These are phyloP conservation scores for Agonopterix heracliana DNA, from an alignment of 2,888 invertebrate species.

Conservation along the genomic window DNA sequence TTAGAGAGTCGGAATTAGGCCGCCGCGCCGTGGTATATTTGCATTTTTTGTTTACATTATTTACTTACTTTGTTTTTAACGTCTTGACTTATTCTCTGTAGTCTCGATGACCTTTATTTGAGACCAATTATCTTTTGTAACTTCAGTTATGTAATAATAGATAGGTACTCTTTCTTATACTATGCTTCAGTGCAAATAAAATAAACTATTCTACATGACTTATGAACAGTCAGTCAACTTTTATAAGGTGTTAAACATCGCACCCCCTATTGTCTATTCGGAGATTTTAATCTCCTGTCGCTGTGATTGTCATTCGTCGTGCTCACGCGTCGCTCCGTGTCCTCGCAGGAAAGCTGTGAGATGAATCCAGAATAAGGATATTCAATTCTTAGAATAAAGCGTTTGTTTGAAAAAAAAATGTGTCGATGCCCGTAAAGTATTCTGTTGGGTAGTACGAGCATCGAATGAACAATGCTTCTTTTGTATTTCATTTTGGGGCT, in stretches of 20 bases:
- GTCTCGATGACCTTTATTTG: too few relatives aligned
- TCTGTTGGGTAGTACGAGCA: conserved; percentile 14
- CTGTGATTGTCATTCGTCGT: conserved; percentile 39
- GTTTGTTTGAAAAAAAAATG: conserved; percentile 44
- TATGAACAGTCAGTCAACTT: not conserved
- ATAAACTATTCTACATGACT: not conserved
- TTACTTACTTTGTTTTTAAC: conserved; percentile 2
- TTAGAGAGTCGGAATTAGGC: conserved; percentile 20
- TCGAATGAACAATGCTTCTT: conserved; percentile 23
- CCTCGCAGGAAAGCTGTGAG: conserved; percentile 30
- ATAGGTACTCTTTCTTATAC: too few relatives aligned
- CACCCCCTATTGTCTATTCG: conserved; percentile 19
- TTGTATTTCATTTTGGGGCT: not conserved
- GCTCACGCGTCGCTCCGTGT: conserved; percentile 17
- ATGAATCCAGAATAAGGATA: conserved; percentile 50
- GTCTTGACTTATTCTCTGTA: too few relatives aligned
- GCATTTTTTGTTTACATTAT: conserved; percentile 15
- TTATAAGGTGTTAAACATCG: conserved; percentile 21
- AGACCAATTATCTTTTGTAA: too few relatives aligned
- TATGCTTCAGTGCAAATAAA: not conserved
- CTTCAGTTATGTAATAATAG: too few relatives aligned
- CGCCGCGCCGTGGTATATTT: not conserved
- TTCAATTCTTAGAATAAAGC: conserved; percentile 29
- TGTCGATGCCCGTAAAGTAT: conserved; percentile 52
- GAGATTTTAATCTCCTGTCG: conserved; percentile 31